A percentile compares a stretch with the other conserved stretches of the same genome.
Conservation (phyloP, 2,888 invertebrate genomes). For the Gymnosoma rotundatum region DNA sequence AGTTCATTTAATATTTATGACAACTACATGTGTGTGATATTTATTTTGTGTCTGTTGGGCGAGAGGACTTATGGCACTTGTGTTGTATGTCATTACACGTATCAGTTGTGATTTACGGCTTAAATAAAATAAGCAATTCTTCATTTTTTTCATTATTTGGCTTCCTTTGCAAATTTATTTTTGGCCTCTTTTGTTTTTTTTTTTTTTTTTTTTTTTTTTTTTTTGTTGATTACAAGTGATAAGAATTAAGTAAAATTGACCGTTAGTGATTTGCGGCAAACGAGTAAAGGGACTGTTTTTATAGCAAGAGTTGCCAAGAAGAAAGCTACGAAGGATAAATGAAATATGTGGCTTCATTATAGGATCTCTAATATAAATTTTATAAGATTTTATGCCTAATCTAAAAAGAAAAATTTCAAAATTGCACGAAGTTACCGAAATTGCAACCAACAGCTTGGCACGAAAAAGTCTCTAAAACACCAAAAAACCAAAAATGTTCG, state of each 20-base stretch:
- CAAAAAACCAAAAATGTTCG: too few relatives aligned
- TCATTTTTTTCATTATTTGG: slow-evolving; percentile 75
- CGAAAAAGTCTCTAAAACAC: too few relatives aligned
- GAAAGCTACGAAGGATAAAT: background rate
- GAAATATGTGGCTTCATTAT: too few relatives aligned
- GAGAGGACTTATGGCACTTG: slow-evolving; percentile 64
- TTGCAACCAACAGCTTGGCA: too few relatives aligned
- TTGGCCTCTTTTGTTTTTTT: slow-evolving; percentile 39
- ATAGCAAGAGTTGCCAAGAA: slow-evolving; percentile 42
- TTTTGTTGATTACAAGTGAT: slow-evolving; percentile 62
- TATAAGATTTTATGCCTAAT: too few relatives aligned
- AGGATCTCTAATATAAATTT: too few relatives aligned
- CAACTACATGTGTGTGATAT: slow-evolving; percentile 72
- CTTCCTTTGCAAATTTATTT: background rate
- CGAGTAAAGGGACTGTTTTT: slow-evolving; percentile 20
- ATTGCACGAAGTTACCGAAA: too few relatives aligned
- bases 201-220: too few relatives aligned
- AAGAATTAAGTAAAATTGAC: slow-evolving; percentile 63
- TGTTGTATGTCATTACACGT: slow-evolving; percentile 68
- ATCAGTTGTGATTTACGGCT: slow-evolving; percentile 80
- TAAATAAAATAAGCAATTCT: slow-evolving; percentile 77
- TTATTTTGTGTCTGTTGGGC: slow-evolving; percentile 70
- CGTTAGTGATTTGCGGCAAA: slow-evolving; percentile 45
- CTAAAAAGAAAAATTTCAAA: too few relatives aligned
- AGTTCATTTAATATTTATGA: slow-evolving; percentile 83